phyloP scores from a whole-genome alignment of 2,797 vertebrate genomes.

The Rhinoraja longicauda region DNA sequence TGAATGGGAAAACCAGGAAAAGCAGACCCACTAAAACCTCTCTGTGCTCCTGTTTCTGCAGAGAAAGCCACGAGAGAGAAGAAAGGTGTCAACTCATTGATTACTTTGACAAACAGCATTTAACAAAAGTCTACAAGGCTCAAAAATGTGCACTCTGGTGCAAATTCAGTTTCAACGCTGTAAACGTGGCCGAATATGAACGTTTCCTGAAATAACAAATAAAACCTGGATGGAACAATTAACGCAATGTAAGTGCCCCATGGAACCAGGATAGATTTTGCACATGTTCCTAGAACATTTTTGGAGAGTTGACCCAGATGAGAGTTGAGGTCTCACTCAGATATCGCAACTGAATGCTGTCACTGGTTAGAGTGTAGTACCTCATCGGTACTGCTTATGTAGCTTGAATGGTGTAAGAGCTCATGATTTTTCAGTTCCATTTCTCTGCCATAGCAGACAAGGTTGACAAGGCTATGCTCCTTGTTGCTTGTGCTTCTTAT shows the following conservation, averaged over 20 bases:
- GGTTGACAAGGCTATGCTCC: background rate
- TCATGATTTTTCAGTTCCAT: background rate
- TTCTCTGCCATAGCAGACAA: background rate
- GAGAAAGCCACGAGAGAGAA: slow-evolving; percentile 42
- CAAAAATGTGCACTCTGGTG: background rate
- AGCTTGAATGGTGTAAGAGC: too few relatives aligned
- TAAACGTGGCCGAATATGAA: background rate
- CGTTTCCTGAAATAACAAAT: background rate
- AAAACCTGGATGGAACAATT: background rate
- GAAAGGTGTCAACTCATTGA: background rate
- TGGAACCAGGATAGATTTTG: background rate
- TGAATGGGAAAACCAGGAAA: slow-evolving; percentile 90
- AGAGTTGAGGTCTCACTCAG: background rate
- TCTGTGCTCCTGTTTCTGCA: slow-evolving; percentile 74
- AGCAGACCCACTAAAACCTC: slow-evolving; percentile 80
- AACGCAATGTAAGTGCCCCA: background rate
- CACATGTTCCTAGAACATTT: background rate
- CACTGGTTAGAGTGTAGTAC: background rate
- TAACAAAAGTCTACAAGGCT: background rate
- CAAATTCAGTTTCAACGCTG: background rate
- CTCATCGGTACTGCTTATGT: background rate
- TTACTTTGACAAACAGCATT: background rate
- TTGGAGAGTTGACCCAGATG: too few relatives aligned
- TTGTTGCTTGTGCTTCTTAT: background rate
- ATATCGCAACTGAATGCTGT: background rate